Conservation (phyloP, 2,888 invertebrate species). For the Drosophila austrosaltans region DNA sequence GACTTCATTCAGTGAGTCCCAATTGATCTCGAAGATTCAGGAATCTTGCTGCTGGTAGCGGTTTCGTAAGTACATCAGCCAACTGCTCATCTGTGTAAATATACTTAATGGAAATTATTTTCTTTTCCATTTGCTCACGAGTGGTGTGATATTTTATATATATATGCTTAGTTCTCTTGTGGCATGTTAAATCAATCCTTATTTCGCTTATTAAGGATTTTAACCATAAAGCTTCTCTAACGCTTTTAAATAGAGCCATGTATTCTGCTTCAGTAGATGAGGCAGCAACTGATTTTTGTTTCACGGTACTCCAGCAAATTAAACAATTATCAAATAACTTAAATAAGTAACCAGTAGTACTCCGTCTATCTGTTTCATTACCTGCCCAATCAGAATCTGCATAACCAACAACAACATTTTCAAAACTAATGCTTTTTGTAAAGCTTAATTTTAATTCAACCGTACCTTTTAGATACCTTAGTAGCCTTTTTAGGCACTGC, state of each 20-base stretch:
- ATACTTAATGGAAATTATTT: not conserved
- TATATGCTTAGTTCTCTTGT: constrained; percentile 19
- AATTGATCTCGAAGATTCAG: too few species aligned
- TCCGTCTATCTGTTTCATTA: not conserved
- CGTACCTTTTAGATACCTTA: not conserved
- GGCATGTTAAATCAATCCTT: constrained; percentile 1
- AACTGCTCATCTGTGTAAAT: not conserved
- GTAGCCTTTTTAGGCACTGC: not conserved
- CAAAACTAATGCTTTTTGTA: not conserved
- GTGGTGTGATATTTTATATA: constrained; percentile 20
- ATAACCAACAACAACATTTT: not conserved
- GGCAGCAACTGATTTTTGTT: too few species aligned
- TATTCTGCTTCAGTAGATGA: too few species aligned
- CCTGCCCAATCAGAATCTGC: not conserved
- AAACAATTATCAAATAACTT: not conserved
- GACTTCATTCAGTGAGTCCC: too few species aligned
- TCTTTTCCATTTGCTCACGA: not conserved
- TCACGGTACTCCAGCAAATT: not conserved
- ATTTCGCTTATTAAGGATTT: not conserved
- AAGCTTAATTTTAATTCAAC: not conserved
- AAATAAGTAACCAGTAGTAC: not conserved
- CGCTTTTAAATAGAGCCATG: too few species aligned
- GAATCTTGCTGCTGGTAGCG: too few species aligned
- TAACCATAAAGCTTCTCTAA: too few species aligned
- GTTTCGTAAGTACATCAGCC: too few species aligned